Evolutionary conservation across 2,888 invertebrate genomes (phyloP).

Genomic region (Chromoteleia sp.): DNA sequence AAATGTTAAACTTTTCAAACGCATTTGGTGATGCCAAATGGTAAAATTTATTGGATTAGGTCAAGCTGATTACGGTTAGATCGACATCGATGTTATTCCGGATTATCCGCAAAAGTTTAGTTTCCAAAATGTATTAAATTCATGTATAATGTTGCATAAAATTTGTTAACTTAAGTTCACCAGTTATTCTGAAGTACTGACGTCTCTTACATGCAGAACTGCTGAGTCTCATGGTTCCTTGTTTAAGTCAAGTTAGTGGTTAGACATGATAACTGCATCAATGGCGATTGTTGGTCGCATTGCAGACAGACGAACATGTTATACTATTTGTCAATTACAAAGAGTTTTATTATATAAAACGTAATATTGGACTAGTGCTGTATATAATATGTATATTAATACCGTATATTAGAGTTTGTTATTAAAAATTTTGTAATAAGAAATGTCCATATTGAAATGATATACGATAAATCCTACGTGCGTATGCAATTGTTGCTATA

Average conservation of each 20-base stretch:
- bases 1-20: too few species aligned
- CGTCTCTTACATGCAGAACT: constrained; percentile 9
- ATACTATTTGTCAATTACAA: background rate
- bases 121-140: constrained; percentile 8
- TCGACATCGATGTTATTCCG: background rate
- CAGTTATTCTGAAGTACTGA: constrained; percentile 15
- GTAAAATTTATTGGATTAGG: constrained; percentile 11
- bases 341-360: background rate
- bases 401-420: too few species aligned
- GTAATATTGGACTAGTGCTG: too few species aligned
- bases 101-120: constrained; percentile 7
- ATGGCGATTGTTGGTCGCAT: constrained; percentile 14
- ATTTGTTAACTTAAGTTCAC: constrained; percentile 15
- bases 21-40: constrained; percentile 17
- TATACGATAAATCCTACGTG: too few species aligned
- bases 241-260: constrained; percentile 31
- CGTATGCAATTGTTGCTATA: too few species aligned
- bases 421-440: background rate
- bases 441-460: too few species aligned
- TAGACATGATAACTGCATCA: constrained; percentile 32
- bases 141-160: constrained; percentile 24
- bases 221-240: constrained; percentile 15
- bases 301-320: constrained; percentile 5
- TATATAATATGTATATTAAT: too few species aligned
- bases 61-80: constrained; percentile 9